These are phyloP conservation scores for Sandelia bainsii DNA, from an alignment of 2,797 vertebrate genomes.

Conservation along the genomic window DNA sequence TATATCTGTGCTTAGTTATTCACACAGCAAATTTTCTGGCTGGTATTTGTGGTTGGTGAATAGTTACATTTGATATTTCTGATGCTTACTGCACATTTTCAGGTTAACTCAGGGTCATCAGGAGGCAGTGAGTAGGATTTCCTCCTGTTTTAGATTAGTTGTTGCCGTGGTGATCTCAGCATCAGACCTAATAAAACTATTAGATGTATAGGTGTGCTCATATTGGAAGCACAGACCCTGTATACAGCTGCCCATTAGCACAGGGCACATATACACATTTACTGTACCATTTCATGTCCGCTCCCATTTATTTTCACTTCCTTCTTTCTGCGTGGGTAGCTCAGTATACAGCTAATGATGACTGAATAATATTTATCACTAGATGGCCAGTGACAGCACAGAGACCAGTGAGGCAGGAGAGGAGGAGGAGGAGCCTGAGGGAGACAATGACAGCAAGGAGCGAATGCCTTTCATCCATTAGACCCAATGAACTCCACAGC, in stretches of 20 bases:
- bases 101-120: constrained; percentile 4
- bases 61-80: constrained; percentile 4
- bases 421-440: constrained; percentile 98
- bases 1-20: not conserved
- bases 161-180: constrained; percentile 68
- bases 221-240: constrained; percentile 21
- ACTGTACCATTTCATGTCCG: not conserved
- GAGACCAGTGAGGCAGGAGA: constrained; percentile 99
- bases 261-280: constrained; percentile 1
- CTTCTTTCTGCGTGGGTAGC: not conserved
- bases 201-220: not conserved
- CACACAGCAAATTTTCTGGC: too few relatives aligned
- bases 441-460: constrained; percentile 97
- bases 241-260: constrained; percentile 14
- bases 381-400: constrained; percentile 99
- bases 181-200: constrained; percentile 17
- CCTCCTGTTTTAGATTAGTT: constrained; percentile 33
- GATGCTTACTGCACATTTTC: constrained; percentile 6
- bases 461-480: constrained; percentile 99
- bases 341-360: constrained; percentile 6
- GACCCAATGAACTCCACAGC: constrained; percentile 24
- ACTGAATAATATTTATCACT: constrained; percentile 50
- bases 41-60: not conserved
- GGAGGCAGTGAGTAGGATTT: constrained; percentile 12
- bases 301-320: constrained; percentile 15